Evolutionary conservation across 2,113 vertebrate genomes (phyloP), one percentile per base, ranked within the genome.

Genomic region (Enhydra lutris): DNA sequence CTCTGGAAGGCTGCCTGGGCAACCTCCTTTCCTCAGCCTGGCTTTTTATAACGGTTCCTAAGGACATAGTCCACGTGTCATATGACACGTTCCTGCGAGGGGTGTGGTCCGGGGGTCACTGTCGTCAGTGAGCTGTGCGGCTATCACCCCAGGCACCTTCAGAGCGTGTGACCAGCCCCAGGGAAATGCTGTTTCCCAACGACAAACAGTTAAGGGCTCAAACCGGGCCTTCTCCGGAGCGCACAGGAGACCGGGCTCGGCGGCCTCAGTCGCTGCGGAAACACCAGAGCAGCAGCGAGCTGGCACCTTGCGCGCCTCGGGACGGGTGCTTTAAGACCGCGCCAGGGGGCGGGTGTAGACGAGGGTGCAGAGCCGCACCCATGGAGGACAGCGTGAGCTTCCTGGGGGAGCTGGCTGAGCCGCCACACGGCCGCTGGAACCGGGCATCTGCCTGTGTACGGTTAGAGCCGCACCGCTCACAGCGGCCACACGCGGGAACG

Each of bases 251-350:
- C 34, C 11, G 23, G 0, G 12, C 31, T 0, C 29, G 1, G 1
- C 7, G 0, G 29, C 4, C 0, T 2, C 0, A 15, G 26, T 67
- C 23, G 0, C n/a, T 4, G 2, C 0, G 6, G 5, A 55, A 13
- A 9, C 6, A 18, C 47, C 12, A 13, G 15, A 10, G 12, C n/a
- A 10, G 15, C 45, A 7, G 13, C 1, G 8, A 11, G 31, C 8
- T 1, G 2, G 17, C 14, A 4, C 39, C 18, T 20, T 14, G 29
- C 6, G 0, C 4, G 0, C 10, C 2, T 4, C 0, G 23, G 42
- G 17, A 0, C 1, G 1, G 6, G 1, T 4, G 31, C 20, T 61
- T 50, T 31, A 4, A 12, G 3, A 26, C 8, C 2, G 18, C 13
- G 0, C 31, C 31, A 0, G 10, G 20, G 39, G 15, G 21, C 3